These are phyloP conservation scores for Gymnocephalus cernua DNA, from an alignment of 2,113 vertebrate species.

Conservation along the genomic window DNA sequence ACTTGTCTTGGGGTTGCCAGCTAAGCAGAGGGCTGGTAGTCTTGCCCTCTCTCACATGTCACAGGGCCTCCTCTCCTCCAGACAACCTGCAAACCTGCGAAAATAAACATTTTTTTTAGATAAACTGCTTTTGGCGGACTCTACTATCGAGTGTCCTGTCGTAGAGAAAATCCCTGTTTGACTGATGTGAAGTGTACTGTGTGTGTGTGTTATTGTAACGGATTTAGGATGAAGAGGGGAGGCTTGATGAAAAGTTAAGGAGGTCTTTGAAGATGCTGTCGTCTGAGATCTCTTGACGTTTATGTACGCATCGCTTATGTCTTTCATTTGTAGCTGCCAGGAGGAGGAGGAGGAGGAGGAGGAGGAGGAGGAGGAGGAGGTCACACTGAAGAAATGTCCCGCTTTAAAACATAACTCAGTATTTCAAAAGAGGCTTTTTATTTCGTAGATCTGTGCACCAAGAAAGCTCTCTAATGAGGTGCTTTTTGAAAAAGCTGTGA, in stretches of 20 bases:
- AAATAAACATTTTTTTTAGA: constrained; percentile 64
- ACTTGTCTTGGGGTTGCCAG: too few relatives aligned
- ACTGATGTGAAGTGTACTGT: constrained; percentile 35
- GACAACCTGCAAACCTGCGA: constrained; percentile 41
- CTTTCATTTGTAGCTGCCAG: neutral
- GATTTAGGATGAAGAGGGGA: constrained; percentile 61
- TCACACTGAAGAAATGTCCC: neutral
- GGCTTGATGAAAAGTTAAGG: constrained; percentile 21
- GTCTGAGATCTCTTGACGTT: neutral
- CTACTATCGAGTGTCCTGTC: constrained; percentile 51
- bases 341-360: neutral
- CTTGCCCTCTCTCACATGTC: constrained; percentile 50
- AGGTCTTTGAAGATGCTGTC: constrained; percentile 57
- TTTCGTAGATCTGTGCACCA: neutral
- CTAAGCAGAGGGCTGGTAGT: too few relatives aligned
- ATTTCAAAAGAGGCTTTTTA: neutral
- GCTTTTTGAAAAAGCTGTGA: neutral
- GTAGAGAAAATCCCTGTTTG: constrained; percentile 40
- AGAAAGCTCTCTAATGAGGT: neutral
- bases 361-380: neutral
- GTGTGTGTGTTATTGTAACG: constrained; percentile 63
- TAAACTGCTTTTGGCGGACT: constrained; percentile 27
- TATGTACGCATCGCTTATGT: neutral
- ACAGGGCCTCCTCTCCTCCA: constrained; percentile 24
- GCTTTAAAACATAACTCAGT: neutral